These are phyloP conservation scores for Hypomesus transpacificus DNA, from an alignment of 2,113 vertebrate genomes.

Conservation along the genomic window DNA sequence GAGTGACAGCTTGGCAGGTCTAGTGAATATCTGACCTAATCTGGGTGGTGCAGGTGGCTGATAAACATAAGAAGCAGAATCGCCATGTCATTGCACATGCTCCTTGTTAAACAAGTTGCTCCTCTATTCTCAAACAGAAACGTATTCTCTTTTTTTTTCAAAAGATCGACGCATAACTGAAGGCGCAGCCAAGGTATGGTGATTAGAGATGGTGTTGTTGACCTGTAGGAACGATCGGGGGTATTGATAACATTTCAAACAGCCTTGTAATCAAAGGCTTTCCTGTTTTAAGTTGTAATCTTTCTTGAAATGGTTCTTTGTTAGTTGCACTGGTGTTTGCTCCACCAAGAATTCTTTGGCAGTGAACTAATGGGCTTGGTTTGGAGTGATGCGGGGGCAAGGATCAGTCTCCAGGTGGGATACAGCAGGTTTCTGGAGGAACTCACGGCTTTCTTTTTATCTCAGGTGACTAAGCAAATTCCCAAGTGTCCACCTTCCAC, in stretches of 20 bases:
- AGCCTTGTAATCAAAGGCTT: constrained; percentile 74
- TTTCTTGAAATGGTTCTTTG: constrained; percentile 73
- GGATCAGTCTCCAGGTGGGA: constrained; percentile 60
- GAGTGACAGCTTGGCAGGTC: constrained; percentile 70
- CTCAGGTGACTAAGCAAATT: constrained; percentile 73
- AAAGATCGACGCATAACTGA: constrained; percentile 54
- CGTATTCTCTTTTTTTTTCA: constrained; percentile 18
- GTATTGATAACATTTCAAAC: constrained; percentile 77
- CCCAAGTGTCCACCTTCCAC: constrained; percentile 42
- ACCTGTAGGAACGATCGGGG: constrained; percentile 68
- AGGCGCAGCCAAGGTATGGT: constrained; percentile 60
- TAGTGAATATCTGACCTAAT: constrained; percentile 70
- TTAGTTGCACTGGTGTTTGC: constrained; percentile 65
- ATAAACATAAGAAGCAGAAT: constrained; percentile 55
- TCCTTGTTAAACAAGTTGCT: constrained; percentile 68
- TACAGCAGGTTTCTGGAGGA: constrained; percentile 59
- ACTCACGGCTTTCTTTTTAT: constrained; percentile 58
- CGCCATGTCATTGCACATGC: constrained; percentile 72
- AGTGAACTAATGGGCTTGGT: constrained; percentile 63
- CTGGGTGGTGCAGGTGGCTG: constrained; percentile 66
- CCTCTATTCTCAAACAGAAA: constrained; percentile 46
- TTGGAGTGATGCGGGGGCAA: constrained; percentile 52
- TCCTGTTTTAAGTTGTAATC: constrained; percentile 73
- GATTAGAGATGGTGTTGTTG: constrained; percentile 74
- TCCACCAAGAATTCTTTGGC: constrained; percentile 68